Evolutionary conservation across 2,797 vertebrate species (phyloP), one percentile per base, ranked within the genome.

Genomic region (Alca torda): DNA sequence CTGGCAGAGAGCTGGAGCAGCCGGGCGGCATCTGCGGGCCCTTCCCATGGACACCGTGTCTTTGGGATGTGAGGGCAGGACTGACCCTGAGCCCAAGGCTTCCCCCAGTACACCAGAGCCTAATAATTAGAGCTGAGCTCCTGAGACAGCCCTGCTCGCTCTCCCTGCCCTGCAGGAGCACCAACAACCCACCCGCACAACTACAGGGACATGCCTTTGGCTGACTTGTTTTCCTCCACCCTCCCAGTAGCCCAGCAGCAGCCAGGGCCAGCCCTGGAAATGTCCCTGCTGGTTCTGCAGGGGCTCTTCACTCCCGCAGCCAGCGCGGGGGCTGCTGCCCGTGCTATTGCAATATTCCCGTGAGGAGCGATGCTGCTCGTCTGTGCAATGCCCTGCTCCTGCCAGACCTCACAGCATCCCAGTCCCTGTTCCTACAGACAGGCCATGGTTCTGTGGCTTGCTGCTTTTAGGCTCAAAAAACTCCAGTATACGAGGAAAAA

Each of bases 271-370:
- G 30, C 25, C 60, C 33, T 33, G 60, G 67, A 5, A 61, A 46
- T 7, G 41, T 5, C 35, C 23, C 56, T 3, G 9, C 17, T 1
- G 0, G 26, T 51, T 56, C 75, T 4, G 9, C n/a, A 20, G 46
- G 5, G 5, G 43, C 37, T 21, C 9, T 16, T 50, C 54, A 21
- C 59, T 7, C 31, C 5, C 8, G 2, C 24, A 10, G n/a, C 31
- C 43, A 28, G 56, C 35, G 28, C 4, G 21, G 1, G 19, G 23
- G 13, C 10, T 59, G 33, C 9, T 30, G 11, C 26, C 41, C 15
- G 2, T 21, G 3, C n/a, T 1, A 0, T 25, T 5, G 1, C 69
- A 16, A 16, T 2, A 4, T 15, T 61, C 70, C 64, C 1, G 0
- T 3, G 63, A 48, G 35, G 61, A 63, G 53, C 2, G 1, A 23